A percentile compares a stretch with the other conserved stretches of the same genome.
These are phyloP conservation scores for Chionoecetes opilio DNA, from an alignment of 1,140 invertebrate species.

Conservation along the genomic window DNA sequence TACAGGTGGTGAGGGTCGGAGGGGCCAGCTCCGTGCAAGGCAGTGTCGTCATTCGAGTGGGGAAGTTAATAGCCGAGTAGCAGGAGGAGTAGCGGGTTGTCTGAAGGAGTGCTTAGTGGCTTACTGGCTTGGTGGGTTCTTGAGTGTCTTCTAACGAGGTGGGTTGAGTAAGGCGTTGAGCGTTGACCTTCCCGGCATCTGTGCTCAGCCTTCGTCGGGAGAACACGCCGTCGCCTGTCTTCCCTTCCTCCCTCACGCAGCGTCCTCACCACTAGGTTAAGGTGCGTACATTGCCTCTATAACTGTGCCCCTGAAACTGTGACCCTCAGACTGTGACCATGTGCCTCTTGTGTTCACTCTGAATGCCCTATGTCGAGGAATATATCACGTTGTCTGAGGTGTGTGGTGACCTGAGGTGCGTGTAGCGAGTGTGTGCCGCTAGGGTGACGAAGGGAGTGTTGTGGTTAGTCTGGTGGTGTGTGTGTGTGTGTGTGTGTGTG, in stretches of 20 bases:
- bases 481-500: too few relatives aligned
- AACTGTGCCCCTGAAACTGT: too few relatives aligned
- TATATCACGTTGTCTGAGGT: too few relatives aligned
- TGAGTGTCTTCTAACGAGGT: too few relatives aligned
- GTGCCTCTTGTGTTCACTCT: too few relatives aligned
- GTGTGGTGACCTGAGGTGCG: not conserved
- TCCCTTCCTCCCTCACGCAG: not conserved
- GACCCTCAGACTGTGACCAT: too few relatives aligned
- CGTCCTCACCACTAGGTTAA: not conserved
- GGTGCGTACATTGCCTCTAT: not conserved
- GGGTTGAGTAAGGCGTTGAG: too few relatives aligned
- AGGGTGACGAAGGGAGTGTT: too few relatives aligned
- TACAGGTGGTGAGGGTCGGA: not conserved
- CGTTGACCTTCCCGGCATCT: not conserved
- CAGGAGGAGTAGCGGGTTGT: not conserved
- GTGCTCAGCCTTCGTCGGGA: not conserved
- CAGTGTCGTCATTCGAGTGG: slow-evolving; percentile 1
- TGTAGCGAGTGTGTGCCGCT: not conserved
- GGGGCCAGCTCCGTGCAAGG: not conserved
- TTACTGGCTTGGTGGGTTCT: not conserved
- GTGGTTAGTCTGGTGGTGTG: too few relatives aligned
- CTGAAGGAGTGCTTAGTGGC: not conserved
- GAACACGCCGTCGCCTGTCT: not conserved
- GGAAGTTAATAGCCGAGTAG: not conserved
- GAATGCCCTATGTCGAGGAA: too few relatives aligned